These are phyloP conservation scores for Antrozous pallidus DNA, from an alignment of 2,797 vertebrate species.

Conservation along the genomic window DNA sequence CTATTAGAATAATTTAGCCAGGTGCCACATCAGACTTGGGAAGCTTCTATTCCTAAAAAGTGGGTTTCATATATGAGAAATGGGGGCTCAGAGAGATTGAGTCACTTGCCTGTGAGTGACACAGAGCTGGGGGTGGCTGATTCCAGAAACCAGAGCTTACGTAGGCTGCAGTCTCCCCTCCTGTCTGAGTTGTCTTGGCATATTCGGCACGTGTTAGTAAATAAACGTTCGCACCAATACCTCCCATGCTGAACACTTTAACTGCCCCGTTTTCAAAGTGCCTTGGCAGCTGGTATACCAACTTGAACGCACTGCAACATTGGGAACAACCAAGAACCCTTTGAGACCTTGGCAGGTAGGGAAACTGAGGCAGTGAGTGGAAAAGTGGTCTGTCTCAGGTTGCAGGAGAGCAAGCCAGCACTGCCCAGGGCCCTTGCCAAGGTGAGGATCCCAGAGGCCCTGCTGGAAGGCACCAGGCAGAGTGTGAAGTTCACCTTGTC, in stretches of 20 bases:
- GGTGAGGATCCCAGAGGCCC: constrained; percentile 10
- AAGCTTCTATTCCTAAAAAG: not conserved
- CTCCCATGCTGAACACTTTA: not conserved
- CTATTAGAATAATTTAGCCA: not conserved
- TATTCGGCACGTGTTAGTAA: not conserved
- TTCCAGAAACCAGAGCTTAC: not conserved
- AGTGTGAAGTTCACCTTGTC: not conserved
- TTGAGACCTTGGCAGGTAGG: not conserved
- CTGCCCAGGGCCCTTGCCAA: constrained; percentile 24
- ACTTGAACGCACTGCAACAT: not conserved
- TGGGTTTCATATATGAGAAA: not conserved
- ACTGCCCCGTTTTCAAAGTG: not conserved
- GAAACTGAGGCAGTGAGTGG: constrained; percentile 51
- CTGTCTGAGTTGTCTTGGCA: too few relatives aligned
- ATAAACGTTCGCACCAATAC: not conserved
- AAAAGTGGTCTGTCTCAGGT: not conserved
- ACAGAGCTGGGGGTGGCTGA: not conserved
- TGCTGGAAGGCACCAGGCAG: not conserved
- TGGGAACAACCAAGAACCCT: not conserved
- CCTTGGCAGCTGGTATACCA: not conserved
- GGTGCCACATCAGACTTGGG: not conserved
- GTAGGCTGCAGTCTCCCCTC: not conserved
- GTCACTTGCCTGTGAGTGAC: not conserved
- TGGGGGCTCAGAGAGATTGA: not conserved
- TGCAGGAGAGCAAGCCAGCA: not conserved